Percentiles rank a stretch among this genome's conserved stretches.
Conservation (phyloP, 1,140 invertebrate genomes). For the Papilio polyxenes region DNA sequence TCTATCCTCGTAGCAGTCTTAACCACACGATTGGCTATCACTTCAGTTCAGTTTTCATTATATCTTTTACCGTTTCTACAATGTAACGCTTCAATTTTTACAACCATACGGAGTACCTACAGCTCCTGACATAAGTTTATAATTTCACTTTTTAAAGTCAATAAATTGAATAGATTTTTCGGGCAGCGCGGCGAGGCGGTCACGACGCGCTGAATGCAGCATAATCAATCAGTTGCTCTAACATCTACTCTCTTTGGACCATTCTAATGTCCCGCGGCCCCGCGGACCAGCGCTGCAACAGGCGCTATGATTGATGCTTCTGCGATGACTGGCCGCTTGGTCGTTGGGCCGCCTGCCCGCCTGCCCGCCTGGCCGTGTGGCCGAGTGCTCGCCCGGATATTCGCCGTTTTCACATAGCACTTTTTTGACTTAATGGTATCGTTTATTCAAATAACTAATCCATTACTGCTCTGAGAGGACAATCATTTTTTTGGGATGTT, state of each 20-base stretch:
- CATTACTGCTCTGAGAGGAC: no score
- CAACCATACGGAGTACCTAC: background rate
- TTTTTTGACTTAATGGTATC: conserved; percentile 34
- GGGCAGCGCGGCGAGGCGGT: background rate
- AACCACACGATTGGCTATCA: no score
- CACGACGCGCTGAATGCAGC: conserved; percentile 21
- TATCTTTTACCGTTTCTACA: background rate
- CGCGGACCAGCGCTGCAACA: conserved; percentile 32
- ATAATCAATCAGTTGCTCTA: conserved; percentile 64
- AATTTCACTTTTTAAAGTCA: background rate
- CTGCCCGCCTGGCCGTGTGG: background rate
- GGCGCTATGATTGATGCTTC: conserved; percentile 62
- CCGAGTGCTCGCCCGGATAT: conserved; percentile 47
- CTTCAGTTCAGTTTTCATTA: background rate
- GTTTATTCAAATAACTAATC: background rate
- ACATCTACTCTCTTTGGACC: conserved; percentile 64
- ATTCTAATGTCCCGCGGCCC: conserved; percentile 45
- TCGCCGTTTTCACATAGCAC: conserved; percentile 35
- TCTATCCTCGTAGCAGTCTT: background rate
- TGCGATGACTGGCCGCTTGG: conserved; percentile 57
- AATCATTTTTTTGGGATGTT: no score
- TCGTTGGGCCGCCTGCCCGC: background rate
- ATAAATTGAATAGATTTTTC: background rate
- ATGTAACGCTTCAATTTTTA: background rate
- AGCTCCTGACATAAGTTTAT: background rate